Evolutionary conservation across 1,140 invertebrate genomes (phyloP).

Genomic region (Drosophila aff.): DNA sequence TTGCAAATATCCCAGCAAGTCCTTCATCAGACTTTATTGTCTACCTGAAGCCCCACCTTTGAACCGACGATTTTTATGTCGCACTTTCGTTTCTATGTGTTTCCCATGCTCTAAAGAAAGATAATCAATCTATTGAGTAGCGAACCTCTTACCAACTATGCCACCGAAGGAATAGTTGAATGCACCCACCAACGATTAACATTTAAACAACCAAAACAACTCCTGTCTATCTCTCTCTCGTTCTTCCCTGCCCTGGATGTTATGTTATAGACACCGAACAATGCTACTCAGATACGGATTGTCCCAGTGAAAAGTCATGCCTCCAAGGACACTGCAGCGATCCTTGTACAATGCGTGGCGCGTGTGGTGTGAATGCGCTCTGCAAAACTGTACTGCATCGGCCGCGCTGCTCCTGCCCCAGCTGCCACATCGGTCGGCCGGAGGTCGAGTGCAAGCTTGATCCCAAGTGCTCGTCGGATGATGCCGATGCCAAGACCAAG

Average conservation of each 20-base stretch:
- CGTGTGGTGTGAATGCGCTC: slow-evolving; percentile 94
- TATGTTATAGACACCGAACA: slow-evolving; percentile 90
- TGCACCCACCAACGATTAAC: slow-evolving; percentile 78
- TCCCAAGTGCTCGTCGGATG: slow-evolving; percentile 88
- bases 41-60: slow-evolving; percentile 25
- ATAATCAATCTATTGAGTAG: slow-evolving; percentile 51
- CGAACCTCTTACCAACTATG: slow-evolving; percentile 55
- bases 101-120: slow-evolving; percentile 22
- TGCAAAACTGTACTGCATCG: slow-evolving; percentile 93
- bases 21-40: slow-evolving; percentile 45
- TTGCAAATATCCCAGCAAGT: slow-evolving; percentile 16
- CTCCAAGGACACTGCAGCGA: slow-evolving; percentile 94
- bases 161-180: slow-evolving; percentile 67
- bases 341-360: slow-evolving; percentile 94
- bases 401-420: slow-evolving; percentile 93
- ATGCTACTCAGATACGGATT: slow-evolving; percentile 95
- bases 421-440: slow-evolving; percentile 93
- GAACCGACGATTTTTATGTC: slow-evolving; percentile 48
- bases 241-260: slow-evolving; percentile 72
- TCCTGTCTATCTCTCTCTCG: slow-evolving; percentile 82
- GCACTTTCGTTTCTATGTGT: slow-evolving; percentile 47
- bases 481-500: slow-evolving; percentile 86
- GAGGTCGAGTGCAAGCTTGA: slow-evolving; percentile 91
- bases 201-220: slow-evolving; percentile 80
- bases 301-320: slow-evolving; percentile 95